Evolutionary conservation across 2,888 invertebrate genomes (phyloP).

Genomic region (Exephanes ischioxanthus): DNA sequence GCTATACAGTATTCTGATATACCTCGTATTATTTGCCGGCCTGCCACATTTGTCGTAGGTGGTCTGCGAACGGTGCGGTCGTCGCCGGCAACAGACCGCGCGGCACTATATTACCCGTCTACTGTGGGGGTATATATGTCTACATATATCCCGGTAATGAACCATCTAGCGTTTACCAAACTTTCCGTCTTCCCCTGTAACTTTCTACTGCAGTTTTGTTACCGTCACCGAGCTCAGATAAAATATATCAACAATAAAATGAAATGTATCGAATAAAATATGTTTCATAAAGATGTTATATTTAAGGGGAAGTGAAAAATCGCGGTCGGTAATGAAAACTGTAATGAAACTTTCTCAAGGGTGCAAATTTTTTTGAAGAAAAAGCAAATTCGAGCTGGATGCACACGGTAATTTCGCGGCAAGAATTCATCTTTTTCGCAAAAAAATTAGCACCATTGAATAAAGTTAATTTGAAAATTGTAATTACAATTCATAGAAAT

Average conservation of each 20-base stretch:
- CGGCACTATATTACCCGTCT: constrained; percentile 51
- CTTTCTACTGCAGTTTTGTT: neutral
- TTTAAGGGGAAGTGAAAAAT: no score
- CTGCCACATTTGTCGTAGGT: constrained; percentile 84
- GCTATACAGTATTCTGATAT: constrained; percentile 52
- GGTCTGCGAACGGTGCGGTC: constrained; percentile 73
- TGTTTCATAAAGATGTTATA: neutral
- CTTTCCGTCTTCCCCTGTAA: neutral
- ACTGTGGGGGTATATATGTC: constrained; percentile 37
- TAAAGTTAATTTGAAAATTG: no score
- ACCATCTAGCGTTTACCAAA: constrained; percentile 25
- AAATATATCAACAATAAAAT: neutral
- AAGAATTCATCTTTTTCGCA: no score
- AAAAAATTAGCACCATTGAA: no score
- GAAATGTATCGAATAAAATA: no score
- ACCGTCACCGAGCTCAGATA: neutral
- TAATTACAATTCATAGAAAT: no score
- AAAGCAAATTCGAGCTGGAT: no score
- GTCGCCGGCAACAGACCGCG: constrained; percentile 55
- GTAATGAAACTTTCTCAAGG: no score
- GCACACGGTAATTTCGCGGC: no score
- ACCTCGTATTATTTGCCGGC: constrained; percentile 80
- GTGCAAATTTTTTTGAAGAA: no score
- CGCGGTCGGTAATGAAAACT: no score
- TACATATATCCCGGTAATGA: constrained; percentile 36